phyloP scores from a whole-genome alignment of 2,797 vertebrate species.

The Thalassophryne amazonica region DNA sequence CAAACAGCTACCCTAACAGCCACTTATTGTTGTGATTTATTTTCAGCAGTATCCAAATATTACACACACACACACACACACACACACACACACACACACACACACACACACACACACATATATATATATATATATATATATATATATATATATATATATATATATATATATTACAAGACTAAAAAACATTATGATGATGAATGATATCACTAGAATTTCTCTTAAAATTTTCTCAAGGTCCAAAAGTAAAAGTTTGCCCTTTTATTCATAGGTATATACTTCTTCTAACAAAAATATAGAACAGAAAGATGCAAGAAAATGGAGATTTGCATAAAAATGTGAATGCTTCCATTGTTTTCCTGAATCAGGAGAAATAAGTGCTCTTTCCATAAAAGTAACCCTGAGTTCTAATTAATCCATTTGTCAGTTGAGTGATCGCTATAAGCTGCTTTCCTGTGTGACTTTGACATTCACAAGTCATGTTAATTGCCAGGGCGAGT shows the following conservation, averaged over 20 bases:
- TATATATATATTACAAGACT: too few relatives aligned
- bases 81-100: conserved; percentile 13
- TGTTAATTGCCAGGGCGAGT: conserved; percentile 53
- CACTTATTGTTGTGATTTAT: too few relatives aligned
- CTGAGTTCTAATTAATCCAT: conserved; percentile 58
- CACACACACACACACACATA: conserved; percentile 2
- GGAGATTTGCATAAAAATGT: neutral
- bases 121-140: neutral
- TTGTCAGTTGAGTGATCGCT: conserved; percentile 59
- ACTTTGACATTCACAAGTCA: conserved; percentile 58
- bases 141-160: too few relatives aligned
- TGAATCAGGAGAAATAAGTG: conserved; percentile 38
- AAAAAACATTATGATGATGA: too few relatives aligned
- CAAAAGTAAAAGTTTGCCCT: too few relatives aligned
- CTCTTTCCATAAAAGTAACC: conserved; percentile 42
- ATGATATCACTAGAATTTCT: too few relatives aligned
- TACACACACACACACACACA: conserved; percentile 6
- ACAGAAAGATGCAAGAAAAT: conserved; percentile 14
- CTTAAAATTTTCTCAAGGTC: too few relatives aligned
- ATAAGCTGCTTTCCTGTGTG: conserved; percentile 50
- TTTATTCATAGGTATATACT: too few relatives aligned
- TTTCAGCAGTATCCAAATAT: neutral
- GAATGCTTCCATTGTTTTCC: conserved; percentile 32
- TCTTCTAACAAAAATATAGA: too few relatives aligned
- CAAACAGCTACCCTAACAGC: too few relatives aligned